These are phyloP conservation scores for Sinhomidia bicolor DNA, from an alignment of 2,888 invertebrate genomes.

Conservation along the genomic window DNA sequence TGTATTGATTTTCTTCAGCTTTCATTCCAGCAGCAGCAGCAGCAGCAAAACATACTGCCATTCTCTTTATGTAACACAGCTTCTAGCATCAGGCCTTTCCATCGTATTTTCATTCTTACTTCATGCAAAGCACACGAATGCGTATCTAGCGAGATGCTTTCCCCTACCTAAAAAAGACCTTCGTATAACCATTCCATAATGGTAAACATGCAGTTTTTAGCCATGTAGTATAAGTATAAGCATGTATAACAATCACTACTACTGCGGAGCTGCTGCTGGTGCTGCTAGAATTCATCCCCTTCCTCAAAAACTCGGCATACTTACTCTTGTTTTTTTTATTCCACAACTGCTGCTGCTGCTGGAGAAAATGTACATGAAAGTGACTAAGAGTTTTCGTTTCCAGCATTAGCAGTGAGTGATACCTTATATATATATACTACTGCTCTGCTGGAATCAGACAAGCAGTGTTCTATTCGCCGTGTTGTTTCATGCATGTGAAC, in stretches of 20 bases:
- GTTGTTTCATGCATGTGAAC: neutral
- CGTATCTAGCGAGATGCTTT: neutral
- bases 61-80: neutral
- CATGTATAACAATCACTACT: too few relatives aligned
- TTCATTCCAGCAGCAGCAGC: constrained; percentile 16
- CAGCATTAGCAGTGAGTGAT: neutral
- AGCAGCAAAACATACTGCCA: neutral
- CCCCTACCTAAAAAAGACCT: neutral
- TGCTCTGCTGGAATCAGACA: constrained; percentile 25
- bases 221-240: too few relatives aligned
- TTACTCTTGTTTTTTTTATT: too few relatives aligned
- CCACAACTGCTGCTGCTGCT: too few relatives aligned
- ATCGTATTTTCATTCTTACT: neutral
- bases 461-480: neutral
- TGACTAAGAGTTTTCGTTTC: neutral
- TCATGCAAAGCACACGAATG: neutral
- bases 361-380: neutral
- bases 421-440: neutral
- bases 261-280: too few relatives aligned
- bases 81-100: neutral
- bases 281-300: too few relatives aligned
- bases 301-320: too few relatives aligned
- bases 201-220: too few relatives aligned
- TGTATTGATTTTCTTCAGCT: constrained; percentile 70
- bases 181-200: too few relatives aligned